Evolutionary conservation across 2,888 invertebrate species (phyloP), one percentile per base, ranked within the genome.

Genomic region (Drosophila pegasa): DNA sequence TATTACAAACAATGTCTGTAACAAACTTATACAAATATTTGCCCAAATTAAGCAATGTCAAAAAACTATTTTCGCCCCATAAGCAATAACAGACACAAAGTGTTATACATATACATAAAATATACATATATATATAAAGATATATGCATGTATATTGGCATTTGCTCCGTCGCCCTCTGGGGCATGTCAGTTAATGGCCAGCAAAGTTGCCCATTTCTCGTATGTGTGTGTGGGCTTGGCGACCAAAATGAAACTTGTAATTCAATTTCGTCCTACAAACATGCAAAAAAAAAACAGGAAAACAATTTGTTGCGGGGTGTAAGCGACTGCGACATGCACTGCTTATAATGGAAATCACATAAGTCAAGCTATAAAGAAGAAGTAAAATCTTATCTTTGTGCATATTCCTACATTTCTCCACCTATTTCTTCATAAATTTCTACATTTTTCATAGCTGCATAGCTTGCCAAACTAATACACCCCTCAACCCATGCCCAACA

Each of bases 261-360:
- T 81, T 85, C 65, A 87, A 87, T 87, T 81, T 78, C 31, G 22
- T 40, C 20, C 43, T 62, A 64, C 61, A 33, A 66, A 78, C 54
- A 57, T 57, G 67, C 38, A 38, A 41, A 38, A 18, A 43, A 31
- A 31, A 3, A 16, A 38, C 38, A 38, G n/a, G 37, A 31, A 31
- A 3, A 16, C n/a, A 43, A 40, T 5, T 8, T 29, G n/a, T 16
- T 14, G 7, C 2, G 5, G 52, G 18, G 38, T 18, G 18, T 14
- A 20, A 6, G 1, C 12, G n/a, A 29, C 38, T 38, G 37, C 7
- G 6, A 0, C 14, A 38, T 52, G 9, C 38, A n/a, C 52, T 9
- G 16, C n/a, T n/a, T n/a, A n/a, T n/a, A n/a, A n/a, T n/a, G n/a
- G n/a, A n/a, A n/a, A n/a, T 25, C 25, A 6, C 25, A 25, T 3